A percentile compares a stretch with the other conserved stretches of the same genome.
phyloP scores from a whole-genome alignment of 2,888 invertebrate genomes.

The Troglohyphantes excavatus region DNA sequence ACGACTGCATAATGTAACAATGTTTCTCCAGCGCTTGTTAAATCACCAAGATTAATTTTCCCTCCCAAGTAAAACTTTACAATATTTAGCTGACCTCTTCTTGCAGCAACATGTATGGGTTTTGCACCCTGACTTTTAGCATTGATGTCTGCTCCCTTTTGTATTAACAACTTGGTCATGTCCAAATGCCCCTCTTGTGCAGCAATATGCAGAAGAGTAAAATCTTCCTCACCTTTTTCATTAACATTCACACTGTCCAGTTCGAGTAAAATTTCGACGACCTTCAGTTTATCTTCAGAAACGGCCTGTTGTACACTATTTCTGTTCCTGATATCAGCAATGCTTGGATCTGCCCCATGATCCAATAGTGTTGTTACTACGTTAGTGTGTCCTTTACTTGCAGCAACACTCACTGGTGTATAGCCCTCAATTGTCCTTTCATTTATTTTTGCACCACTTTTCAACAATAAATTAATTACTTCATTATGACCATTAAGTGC shows the following conservation, averaged over 20 bases:
- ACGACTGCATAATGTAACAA: slow-evolving; percentile 22
- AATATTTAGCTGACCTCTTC: background rate
- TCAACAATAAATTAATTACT: background rate
- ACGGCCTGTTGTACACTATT: background rate
- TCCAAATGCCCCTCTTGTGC: slow-evolving; percentile 6
- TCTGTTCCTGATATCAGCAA: background rate
- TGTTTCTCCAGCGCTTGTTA: background rate
- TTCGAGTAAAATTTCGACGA: slow-evolving; percentile 81
- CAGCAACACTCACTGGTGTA: slow-evolving; percentile 1
- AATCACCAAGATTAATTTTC: background rate
- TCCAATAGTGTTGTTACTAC: slow-evolving; percentile 14
- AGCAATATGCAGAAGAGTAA: slow-evolving; percentile 24
- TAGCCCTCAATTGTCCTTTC: background rate
- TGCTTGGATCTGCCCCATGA: slow-evolving; percentile 1
- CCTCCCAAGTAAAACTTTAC: background rate
- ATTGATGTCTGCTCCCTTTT: slow-evolving; percentile 18
- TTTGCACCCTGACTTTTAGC: background rate
- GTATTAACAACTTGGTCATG: background rate
- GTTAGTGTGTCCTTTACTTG: background rate
- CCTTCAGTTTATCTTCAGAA: slow-evolving; percentile 65
- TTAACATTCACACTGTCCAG: background rate
- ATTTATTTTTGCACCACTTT: background rate
- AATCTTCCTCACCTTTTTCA: background rate
- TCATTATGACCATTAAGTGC: background rate
- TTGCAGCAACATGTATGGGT: slow-evolving; percentile 14